phyloP scores from a whole-genome alignment of 2,888 invertebrate species.

The Macrosoma leucophasiata region DNA sequence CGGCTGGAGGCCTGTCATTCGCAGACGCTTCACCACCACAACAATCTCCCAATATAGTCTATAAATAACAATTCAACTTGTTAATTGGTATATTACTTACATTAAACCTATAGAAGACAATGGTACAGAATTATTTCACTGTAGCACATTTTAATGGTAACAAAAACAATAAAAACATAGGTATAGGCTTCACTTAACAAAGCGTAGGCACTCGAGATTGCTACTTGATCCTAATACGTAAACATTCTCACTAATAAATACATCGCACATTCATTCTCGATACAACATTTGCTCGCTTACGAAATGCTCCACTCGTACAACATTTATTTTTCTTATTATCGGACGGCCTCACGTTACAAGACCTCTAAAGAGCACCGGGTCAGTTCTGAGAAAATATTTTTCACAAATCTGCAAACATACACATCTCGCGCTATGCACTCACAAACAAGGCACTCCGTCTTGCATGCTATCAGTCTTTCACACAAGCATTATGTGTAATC shows the following conservation, averaged over 20 bases:
- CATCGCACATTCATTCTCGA: conserved; percentile 53
- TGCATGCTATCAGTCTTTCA: conserved; percentile 56
- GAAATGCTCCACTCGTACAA: conserved; percentile 42
- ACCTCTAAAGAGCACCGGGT: conserved; percentile 73
- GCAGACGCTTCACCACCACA: conserved; percentile 29
- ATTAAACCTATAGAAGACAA: conserved; percentile 69
- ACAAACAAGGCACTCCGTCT: conserved; percentile 37
- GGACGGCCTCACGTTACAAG: conserved; percentile 67
- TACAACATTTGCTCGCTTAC: conserved; percentile 38
- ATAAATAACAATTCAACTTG: conserved; percentile 74
- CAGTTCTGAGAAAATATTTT: conserved; percentile 60
- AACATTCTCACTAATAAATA: conserved; percentile 74
- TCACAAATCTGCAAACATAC: conserved; percentile 35
- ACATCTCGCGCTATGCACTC: conserved; percentile 49
- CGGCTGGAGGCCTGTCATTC: too few relatives aligned
- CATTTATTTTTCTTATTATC: conserved; percentile 45
- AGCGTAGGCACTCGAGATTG: conserved; percentile 77
- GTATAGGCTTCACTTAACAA: conserved; percentile 72
- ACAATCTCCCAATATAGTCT: conserved; percentile 42
- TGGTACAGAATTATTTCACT: conserved; percentile 65
- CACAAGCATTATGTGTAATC: conserved; percentile 46
- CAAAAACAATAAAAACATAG: conserved; percentile 71
- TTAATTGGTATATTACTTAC: conserved; percentile 71
- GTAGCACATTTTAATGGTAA: conserved; percentile 71
- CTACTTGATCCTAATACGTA: conserved; percentile 66